Evolutionary conservation across 2,113 vertebrate species (phyloP).

Genomic region (Acanthochromis polyacanthus): DNA sequence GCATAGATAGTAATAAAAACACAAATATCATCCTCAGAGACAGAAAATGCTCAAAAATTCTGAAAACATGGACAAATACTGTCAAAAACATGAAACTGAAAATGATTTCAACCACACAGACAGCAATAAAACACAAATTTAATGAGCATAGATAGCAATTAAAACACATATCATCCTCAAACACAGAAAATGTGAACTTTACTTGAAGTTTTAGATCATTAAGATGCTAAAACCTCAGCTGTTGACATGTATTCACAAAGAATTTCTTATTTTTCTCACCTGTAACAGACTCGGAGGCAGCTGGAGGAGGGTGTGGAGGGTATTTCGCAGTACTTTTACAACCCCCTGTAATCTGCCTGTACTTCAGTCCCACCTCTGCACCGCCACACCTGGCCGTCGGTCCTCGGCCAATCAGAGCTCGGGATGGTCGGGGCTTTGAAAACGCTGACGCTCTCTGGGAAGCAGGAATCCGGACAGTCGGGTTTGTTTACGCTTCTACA

Average conservation of each 20-base stretch:
- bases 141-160: too few relatives aligned
- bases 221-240: too few relatives aligned
- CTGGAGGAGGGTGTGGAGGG: not conserved
- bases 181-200: too few relatives aligned
- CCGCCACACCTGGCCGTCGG: conserved; percentile 28
- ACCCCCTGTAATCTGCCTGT: conserved; percentile 2
- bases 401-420: conserved; percentile 53
- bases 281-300: conserved; percentile 27
- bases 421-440: not conserved
- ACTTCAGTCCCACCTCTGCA: conserved; percentile 23
- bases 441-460: not conserved
- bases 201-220: too few relatives aligned
- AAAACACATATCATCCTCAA: too few relatives aligned
- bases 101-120: not conserved
- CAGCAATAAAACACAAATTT: too few relatives aligned
- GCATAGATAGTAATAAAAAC: too few relatives aligned
- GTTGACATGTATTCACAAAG: not conserved
- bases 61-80: not conserved
- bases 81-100: not conserved
- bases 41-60: too few relatives aligned
- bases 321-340: not conserved
- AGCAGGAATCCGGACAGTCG: conserved; percentile 44
- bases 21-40: too few relatives aligned
- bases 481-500: conserved; percentile 38
- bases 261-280: conserved; percentile 47